Conservation (phyloP, 2,888 invertebrate species). For the Invenusta paracnida region DNA sequence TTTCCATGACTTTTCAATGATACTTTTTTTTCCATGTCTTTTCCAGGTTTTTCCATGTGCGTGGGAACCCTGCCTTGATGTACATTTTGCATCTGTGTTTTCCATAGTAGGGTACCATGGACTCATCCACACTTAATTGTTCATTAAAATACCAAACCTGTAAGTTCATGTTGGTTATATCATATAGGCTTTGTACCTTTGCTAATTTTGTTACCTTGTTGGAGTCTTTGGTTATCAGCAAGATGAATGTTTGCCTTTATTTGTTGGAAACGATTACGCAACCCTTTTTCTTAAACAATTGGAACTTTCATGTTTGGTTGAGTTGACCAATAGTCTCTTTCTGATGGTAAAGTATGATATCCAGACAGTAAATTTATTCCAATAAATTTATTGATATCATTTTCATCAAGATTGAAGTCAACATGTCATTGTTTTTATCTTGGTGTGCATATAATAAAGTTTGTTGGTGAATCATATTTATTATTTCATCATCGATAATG, state of each 20-base stretch:
- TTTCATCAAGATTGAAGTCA: not conserved
- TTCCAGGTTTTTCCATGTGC: no score
- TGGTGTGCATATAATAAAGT: not conserved
- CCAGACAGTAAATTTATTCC: not conserved
- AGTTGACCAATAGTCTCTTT: not conserved
- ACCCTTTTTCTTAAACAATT: not conserved
- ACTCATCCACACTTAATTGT: not conserved
- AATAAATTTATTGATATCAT: not conserved
- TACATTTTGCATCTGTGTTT: no score
- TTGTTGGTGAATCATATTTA: not conserved
- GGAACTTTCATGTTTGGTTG: not conserved
- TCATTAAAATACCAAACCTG: not conserved
- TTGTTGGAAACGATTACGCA: not conserved
- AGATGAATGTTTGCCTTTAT: not conserved
- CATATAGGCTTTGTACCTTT: not conserved
- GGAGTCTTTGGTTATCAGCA: not conserved
- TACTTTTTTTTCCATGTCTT: no score
- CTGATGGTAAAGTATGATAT: not conserved
- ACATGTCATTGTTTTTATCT: not conserved
- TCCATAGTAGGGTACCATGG: not conserved
- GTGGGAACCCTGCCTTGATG: no score
- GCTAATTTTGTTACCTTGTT: not conserved
- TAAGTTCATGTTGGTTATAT: not conserved
- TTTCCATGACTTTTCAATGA: no score
- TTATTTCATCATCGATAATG: not conserved